Base-by-base conservation (phyloP, 2,113 vertebrate genomes). In the Hylia prasina region DNA sequence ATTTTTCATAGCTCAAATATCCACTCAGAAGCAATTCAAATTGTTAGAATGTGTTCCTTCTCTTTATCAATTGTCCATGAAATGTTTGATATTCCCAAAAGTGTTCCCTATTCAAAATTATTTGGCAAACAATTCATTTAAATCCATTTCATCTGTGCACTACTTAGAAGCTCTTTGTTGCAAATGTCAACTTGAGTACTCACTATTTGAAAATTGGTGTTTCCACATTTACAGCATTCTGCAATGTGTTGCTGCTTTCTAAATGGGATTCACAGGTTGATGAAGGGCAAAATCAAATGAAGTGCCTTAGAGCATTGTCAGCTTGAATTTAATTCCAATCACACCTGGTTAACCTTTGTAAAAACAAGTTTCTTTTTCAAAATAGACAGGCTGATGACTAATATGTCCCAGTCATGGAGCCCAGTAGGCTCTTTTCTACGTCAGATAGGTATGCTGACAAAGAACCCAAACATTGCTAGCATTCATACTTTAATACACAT, bases 351-450 rank as follows among this genome's bases (percentile, higher is more conserved):
- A 78, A 78, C 39, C 10, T 75, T 33, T 70, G 20, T 35, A 37
- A 75, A 85, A 90, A 37, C 4, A 68, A 64, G 6, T 3, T 39
- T 65, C 28, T 68, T 51, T 92, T 83, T 11, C 63, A 45, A 89
- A 89, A 48, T 3, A 18, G 28, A 53, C 13, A 50, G 11, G 3
- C 16, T 90, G 48, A 76, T 68, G 61, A 72, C 16, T n/a, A 30
- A 1, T 8, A 72, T 8, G 18, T 83, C 23, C 37, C 50, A 33
- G 8, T 16, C 50, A 45, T 14, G 17, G 15, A 51, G 5, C 10
- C 22, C 19, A 70, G 22, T 14, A 33, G 57, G 51, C 20, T 70
- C 15, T 70, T 64, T 73, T 35, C 64, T 53, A 15, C 0, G 0
- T 18, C 44, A 40, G 64, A 72, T 0, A 80, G 45, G 28, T 13